A percentile compares a stretch with the other conserved stretches of the same genome.
These are phyloP conservation scores for Ctenoplectra terminalis DNA, from an alignment of 1,140 invertebrate genomes.

Conservation along the genomic window DNA sequence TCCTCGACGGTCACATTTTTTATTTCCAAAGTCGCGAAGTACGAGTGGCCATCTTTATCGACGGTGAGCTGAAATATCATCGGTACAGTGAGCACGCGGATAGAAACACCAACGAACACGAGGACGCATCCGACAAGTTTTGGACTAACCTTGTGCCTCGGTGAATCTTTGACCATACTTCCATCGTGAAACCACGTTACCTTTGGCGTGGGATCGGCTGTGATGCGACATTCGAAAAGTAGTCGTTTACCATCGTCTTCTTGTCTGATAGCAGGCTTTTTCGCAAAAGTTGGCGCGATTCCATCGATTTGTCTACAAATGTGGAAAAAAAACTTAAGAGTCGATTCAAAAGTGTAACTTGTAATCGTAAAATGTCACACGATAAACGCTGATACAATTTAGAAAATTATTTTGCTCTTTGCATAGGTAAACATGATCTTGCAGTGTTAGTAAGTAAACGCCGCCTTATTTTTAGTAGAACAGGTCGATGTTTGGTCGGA, in stretches of 20 bases:
- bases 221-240: slow-evolving; percentile 97
- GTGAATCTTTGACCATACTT: slow-evolving; percentile 88
- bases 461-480: background rate
- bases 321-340: background rate
- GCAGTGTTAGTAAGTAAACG: background rate
- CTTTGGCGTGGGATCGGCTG: slow-evolving; percentile 95
- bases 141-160: slow-evolving; percentile 90
- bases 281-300: slow-evolving; percentile 97
- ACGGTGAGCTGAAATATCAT: slow-evolving; percentile 89
- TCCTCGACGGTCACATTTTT: slow-evolving; percentile 97
- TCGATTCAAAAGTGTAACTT: too few relatives aligned
- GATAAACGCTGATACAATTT: background rate
- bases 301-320: slow-evolving; percentile 95
- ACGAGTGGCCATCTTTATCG: slow-evolving; percentile 95
- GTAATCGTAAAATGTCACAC: background rate
- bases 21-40: slow-evolving; percentile 95
- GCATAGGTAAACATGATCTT: background rate
- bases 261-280: slow-evolving; percentile 98
- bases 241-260: slow-evolving; percentile 98
- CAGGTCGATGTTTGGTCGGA: background rate
- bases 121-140: background rate
- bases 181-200: slow-evolving; percentile 97
- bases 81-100: background rate
- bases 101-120: background rate
- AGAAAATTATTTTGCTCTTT: too few relatives aligned